Evolutionary conservation across 2,888 invertebrate species (phyloP), one percentile per base, ranked within the genome.

Genomic region (Chouioia cunea): DNA sequence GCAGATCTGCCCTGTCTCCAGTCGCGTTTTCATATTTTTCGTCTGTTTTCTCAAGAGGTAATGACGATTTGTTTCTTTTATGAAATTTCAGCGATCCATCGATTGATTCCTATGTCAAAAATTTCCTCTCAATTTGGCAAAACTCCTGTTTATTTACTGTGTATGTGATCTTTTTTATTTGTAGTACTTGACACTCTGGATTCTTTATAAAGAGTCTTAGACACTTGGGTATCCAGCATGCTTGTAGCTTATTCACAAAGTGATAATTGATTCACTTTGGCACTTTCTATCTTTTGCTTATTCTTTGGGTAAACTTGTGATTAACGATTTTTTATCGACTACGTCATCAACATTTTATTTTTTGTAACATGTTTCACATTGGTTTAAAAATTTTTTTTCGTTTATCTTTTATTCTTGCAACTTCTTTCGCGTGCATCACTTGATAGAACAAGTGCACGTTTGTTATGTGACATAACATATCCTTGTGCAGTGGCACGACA

Each of bases 1-100:
- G 78, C 77, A 78, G 74, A 73, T 76, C 78, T 80, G 80, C 82
- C 79, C 80, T 83, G 79, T 83, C 82, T 84, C 83, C 79, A 77
- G 60, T 57, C 65, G 70, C 63, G 66, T 52, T 67, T 8, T 62
- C n/a, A 23, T 22, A 4, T 14, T 12, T 57, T 50, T 60, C 36
- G 36, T 57, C 48, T 59, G 23, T 59, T 66, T 15, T 59, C 22
- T 10, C 36, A 36, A 36, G 36, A 36, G 36, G 36, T 36, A 36
- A 36, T 36, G 36, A 8, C 27, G 6, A 27, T 4, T 27, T 27
- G 27, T 36, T 36, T 36, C 12, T 36, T 36, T 4, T 57, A 57
- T 46, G 22, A n/a, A 60, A 57, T 52, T 63, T 46, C 2, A 47
- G 12, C 57, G 20, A 23, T 63, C 27, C 27, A 50, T 22, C 44